phyloP scores from a whole-genome alignment of 2,113 vertebrate species.

The Symphodus melops region DNA sequence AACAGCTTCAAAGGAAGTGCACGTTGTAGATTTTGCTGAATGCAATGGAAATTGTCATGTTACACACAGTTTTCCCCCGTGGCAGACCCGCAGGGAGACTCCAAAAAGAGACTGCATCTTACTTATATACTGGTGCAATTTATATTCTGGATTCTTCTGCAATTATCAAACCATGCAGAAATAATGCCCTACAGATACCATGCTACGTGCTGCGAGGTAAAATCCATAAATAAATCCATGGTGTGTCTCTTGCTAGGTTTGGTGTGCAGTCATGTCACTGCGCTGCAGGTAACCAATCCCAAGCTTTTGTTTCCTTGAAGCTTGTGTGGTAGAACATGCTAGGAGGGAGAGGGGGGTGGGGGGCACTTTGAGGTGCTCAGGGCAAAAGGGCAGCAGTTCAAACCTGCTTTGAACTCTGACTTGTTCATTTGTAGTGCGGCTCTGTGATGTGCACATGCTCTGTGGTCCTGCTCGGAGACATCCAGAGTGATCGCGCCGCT shows the following conservation, averaged over 20 bases:
- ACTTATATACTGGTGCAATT: too few species aligned
- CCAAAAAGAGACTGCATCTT: too few species aligned
- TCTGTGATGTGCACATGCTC: constrained; percentile 31
- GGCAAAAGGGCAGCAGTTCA: background rate
- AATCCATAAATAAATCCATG: background rate
- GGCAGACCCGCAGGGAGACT: too few species aligned
- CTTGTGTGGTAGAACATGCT: background rate
- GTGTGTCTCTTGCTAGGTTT: background rate
- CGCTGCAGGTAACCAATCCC: constrained; percentile 9
- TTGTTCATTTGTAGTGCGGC: background rate
- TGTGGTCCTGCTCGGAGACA: constrained; percentile 4
- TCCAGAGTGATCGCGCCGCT: background rate
- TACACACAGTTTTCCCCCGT: too few species aligned
- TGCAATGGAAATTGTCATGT: too few species aligned
- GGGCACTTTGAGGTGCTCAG: constrained; percentile 3
- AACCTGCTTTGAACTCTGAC: constrained; percentile 26
- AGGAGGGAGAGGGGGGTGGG: background rate
- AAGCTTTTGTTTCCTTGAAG: constrained; percentile 12
- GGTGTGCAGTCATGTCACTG: background rate
- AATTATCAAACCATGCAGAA: too few species aligned
- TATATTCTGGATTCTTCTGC: too few species aligned
- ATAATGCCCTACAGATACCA: background rate
- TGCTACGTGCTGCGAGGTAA: background rate
- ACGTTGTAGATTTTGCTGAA: too few species aligned
- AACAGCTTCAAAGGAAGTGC: too few species aligned